Evolutionary conservation across 2,797 vertebrate genomes (phyloP), one percentile per base, ranked within the genome.

Genomic region (Thaleichthys pacificus): DNA sequence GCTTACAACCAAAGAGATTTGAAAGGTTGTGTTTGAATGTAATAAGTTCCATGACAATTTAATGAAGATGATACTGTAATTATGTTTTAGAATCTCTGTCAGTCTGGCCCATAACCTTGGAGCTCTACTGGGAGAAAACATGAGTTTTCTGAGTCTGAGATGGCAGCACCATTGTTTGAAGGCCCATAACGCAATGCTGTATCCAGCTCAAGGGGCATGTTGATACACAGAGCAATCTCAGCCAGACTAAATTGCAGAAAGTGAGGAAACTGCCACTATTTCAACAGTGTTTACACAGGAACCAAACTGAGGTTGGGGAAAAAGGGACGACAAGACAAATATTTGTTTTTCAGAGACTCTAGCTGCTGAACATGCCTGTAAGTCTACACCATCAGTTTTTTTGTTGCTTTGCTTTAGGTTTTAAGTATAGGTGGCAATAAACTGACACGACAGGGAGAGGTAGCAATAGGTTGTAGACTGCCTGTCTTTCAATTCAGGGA

Each of bases 401-500:
- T 78, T 75, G 80, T 80, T 54, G 28, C 28, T 30, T 57, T 74
- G 65, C 65, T 47, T 47, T 47, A 60, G 51, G 65, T 62, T 38
- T 76, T 80, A 80, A 71, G 19, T 69, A 77, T 69, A 77, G 61
- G 42, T 56, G 9, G 26, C 54, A 65, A 84, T 79, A 80, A 82
- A 86, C 74, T 84, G 71, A 81, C 49, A 61, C 63, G 69, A 75
- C 11, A 26, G 64, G 49, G 35, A 60, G 80, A 84, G 66, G 74
- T 56, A 75, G 74, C 47, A 67, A 69, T 3, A 54, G 73, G 72
- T 86, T 73, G 76, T 79, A 82, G 84, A 79, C 74, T 26, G 74
- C 77, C 77, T 76, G 77, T 73, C 82, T 76, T 82, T 82, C 71
- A 76, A 76, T 84, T 84, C 82, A 71, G 74, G 69, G 68, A 82